Evolutionary conservation across 2,888 invertebrate species (phyloP), one percentile per base, ranked within the genome.

Genomic region (Xestia c-nigrum): DNA sequence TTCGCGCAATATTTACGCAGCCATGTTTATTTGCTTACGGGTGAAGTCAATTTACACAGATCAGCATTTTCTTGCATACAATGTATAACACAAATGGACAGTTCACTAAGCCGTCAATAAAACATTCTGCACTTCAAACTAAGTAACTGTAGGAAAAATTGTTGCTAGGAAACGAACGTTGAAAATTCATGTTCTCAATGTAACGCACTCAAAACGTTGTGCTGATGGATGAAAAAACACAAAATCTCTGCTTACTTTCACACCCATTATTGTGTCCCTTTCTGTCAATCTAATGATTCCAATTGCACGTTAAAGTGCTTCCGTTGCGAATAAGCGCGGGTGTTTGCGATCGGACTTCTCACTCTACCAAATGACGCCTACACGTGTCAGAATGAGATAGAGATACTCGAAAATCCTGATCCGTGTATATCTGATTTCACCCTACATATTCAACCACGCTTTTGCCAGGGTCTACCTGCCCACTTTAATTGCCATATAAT

Each of bases 1-100:
- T 50, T 59, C 5, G 66, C 52, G 31, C 31, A n/a, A 52, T 61
- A 38, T 52, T 46, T 46, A n/a, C 31, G 50, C 50, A 76, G 57
- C 19, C 19, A 9, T 40, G 3, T 76, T 76, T 21, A 24, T 43
- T 55, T 76, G 43, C 78, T 68, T n/a, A 55, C 68, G n/a, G 7
- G 38, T 38, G 61, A 61, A 61, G 38, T 38, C 38, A 61, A 61
- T 61, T 9, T 19, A 59, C 59, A 31, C 31, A 3, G 31, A 16
- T 31, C 24, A 31, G 16, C 2, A 31, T 24, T 59, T 31, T 24
- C 5, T 47, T 47, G 19, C 47, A 47, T 47, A 5, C n/a, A n/a
- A n/a, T n/a, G n/a, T n/a, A n/a, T n/a, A n/a, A n/a, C n/a, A n/a
- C n/a, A n/a, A n/a, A n/a, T n/a, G n/a, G n/a, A n/a, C n/a, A n/a